Conservation (phyloP, 2,888 invertebrate species). For the Tachina grossa region DNA sequence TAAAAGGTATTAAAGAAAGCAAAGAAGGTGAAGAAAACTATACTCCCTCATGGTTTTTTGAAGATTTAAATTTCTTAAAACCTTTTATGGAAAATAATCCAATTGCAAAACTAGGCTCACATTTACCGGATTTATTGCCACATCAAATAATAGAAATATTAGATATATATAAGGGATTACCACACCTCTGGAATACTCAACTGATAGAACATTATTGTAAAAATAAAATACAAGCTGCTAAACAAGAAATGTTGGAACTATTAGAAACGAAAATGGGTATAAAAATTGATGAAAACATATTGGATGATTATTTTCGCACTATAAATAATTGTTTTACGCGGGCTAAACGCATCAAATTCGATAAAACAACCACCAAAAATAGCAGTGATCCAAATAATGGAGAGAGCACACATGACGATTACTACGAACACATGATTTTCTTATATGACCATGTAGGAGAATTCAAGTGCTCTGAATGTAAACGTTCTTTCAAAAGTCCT, state of each 20-base stretch:
- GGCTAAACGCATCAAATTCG: conserved; percentile 41
- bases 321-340: conserved; percentile 55
- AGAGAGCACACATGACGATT: conserved; percentile 36
- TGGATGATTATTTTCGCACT: conserved; percentile 56
- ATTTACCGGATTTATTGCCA: conserved; percentile 51
- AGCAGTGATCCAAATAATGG: not conserved
- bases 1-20: conserved; percentile 46
- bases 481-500: conserved; percentile 51
- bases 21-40: conserved; percentile 35
- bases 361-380: not conserved
- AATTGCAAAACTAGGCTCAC: conserved; percentile 62
- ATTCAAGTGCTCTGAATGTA: conserved; percentile 63
- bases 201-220: conserved; percentile 62
- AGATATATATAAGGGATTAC: conserved; percentile 55
- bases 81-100: conserved; percentile 65
- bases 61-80: conserved; percentile 55
- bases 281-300: conserved; percentile 44
- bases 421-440: conserved; percentile 55
- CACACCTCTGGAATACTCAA: conserved; percentile 63
- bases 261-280: conserved; percentile 51
- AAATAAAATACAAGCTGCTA: conserved; percentile 58
- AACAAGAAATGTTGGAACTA: conserved; percentile 51
- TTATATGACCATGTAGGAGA: conserved; percentile 58
- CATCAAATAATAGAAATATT: conserved; percentile 64
- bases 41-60: conserved; percentile 62